Conservation (phyloP, 2,113 vertebrate genomes). For the Microcebus lehilahytsara region DNA sequence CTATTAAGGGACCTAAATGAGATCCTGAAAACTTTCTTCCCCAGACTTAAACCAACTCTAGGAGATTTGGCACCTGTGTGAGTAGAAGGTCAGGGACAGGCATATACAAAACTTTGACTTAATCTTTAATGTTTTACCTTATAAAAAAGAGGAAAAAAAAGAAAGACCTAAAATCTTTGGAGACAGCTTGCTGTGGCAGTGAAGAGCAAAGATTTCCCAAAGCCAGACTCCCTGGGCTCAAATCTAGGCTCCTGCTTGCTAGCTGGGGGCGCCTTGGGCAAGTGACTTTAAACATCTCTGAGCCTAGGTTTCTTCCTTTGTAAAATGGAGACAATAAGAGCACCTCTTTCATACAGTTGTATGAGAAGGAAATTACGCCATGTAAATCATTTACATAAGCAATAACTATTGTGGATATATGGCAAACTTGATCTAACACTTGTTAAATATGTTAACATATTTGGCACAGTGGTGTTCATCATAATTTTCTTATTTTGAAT, state of each 20-base stretch:
- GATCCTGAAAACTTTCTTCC: background rate
- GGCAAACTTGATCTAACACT: background rate
- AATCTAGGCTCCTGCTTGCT: background rate
- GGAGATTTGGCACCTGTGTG: background rate
- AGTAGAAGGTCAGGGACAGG: background rate
- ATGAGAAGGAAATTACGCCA: background rate
- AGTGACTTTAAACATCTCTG: background rate
- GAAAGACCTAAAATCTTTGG: background rate
- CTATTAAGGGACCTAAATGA: background rate
- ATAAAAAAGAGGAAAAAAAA: background rate
- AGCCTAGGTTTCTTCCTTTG: background rate
- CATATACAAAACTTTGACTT: background rate
- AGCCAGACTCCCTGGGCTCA: background rate
- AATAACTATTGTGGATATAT: background rate
- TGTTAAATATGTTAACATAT: background rate
- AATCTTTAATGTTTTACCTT: background rate
- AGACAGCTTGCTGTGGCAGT: background rate
- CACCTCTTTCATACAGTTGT: background rate
- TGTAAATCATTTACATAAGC: background rate
- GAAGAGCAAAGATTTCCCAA: background rate
- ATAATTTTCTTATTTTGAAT: slow-evolving; percentile 29
- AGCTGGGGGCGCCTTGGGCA: no score
- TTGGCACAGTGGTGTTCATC: background rate
- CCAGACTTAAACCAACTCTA: background rate
- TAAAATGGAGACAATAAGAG: background rate